Evolutionary conservation across 2,888 invertebrate genomes (phyloP), one percentile per base, ranked within the genome.

Genomic region (Terebella lapidaria): DNA sequence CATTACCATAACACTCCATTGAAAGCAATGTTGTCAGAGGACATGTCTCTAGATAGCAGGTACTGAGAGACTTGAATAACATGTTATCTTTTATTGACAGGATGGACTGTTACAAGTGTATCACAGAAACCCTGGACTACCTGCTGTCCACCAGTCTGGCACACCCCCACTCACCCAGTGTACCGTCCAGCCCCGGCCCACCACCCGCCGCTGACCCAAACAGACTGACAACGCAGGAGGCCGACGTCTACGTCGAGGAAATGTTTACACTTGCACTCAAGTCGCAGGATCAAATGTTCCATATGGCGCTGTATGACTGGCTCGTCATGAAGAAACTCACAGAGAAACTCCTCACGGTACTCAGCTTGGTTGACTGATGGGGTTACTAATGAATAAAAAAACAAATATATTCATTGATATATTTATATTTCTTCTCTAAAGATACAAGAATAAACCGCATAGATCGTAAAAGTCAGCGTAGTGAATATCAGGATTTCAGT

Each of bases 241-340:
- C 79, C 45, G 76, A 77, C 58, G 66, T 69, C 60, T 73, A 74
- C 68, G 83, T 87, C 46, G 81, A 84, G 42, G 74, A 80, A 46
- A 81, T 85, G 60, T 77, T 85, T 49, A 71, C 79, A 27, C 68
- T 80, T 58, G 82, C 83, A 26, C 71, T 85, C 51, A 76, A 79
- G 53, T 82, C 83, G 1, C 82, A 83, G 53, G 97, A 97, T 81
- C 93, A 96, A 76, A 84, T 94, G 20, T 85, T 94, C 60, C 96
- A 97, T 74, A 88, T 91, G 0, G 88, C 91, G 0, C 85, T 97
- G 0, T 97, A 95, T 78, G 90, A 93, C 71, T 96, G 96, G 96
- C 86, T 96, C 76, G 87, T 93, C 66, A 80, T 79, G 58, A 77
- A 78, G 59, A 78, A 81, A 58, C 72, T 82, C 59, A 77, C 78